Percentiles rank a stretch among this genome's conserved stretches.
phyloP scores from a whole-genome alignment of 2,888 invertebrate species.

The Ryuthela nishihirai region DNA sequence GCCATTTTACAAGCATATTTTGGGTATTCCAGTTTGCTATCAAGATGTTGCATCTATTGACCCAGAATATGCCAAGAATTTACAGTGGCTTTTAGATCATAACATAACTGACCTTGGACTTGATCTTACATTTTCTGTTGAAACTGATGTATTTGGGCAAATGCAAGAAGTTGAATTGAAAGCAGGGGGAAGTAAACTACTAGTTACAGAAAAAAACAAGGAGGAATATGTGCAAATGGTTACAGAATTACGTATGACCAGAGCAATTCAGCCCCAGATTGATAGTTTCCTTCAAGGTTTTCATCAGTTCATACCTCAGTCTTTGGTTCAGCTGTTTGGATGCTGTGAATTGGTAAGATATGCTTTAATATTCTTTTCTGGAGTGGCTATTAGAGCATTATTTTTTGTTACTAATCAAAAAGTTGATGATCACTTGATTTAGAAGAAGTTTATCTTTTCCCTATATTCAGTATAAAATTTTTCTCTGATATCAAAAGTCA shows the following conservation, averaged over 20 bases:
- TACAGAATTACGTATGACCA: slow-evolving; percentile 49
- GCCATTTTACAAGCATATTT: slow-evolving; percentile 51
- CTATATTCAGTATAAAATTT: too few relatives aligned
- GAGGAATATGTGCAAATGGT: slow-evolving; percentile 49
- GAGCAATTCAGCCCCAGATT: slow-evolving; percentile 49
- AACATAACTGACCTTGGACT: slow-evolving; percentile 48
- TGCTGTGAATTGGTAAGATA: slow-evolving; percentile 48
- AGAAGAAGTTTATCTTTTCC: too few relatives aligned
- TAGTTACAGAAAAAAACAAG: slow-evolving; percentile 48
- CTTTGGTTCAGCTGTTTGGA: slow-evolving; percentile 49
- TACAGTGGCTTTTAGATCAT: slow-evolving; percentile 51
- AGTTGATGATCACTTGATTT: too few relatives aligned
- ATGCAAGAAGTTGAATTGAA: slow-evolving; percentile 49
- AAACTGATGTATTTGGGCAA: slow-evolving; percentile 50
- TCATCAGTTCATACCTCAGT: slow-evolving; percentile 48
- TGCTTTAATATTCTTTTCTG: not conserved
- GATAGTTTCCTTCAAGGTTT: slow-evolving; percentile 49
- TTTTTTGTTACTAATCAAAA: too few relatives aligned
- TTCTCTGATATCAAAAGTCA: too few relatives aligned
- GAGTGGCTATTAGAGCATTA: not conserved
- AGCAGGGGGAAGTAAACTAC: slow-evolving; percentile 44
- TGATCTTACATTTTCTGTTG: slow-evolving; percentile 49
- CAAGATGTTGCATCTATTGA: slow-evolving; percentile 49
- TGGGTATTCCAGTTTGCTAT: slow-evolving; percentile 49
- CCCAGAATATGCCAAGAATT: slow-evolving; percentile 50